Base-by-base conservation (phyloP, 2,888 invertebrate species). In the Thumatha senex region DNA sequence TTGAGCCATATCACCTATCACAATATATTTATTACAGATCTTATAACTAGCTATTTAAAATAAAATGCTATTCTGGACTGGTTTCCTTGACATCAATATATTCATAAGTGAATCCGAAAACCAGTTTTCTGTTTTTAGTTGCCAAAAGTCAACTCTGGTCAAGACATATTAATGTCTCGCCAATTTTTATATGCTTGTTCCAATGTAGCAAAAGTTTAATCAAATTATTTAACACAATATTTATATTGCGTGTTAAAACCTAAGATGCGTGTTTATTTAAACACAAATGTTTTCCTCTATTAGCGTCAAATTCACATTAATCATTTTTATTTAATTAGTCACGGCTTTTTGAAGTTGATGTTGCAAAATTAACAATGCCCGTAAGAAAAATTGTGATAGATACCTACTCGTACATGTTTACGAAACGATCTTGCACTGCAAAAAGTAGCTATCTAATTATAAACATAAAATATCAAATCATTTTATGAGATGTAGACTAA, bases 161-260 rank as follows among this genome's bases (percentile, higher is more conserved):
- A 35, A 24, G 24, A 15, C 15, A 35, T 44, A 12, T 14, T 7
- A 35, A 35, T 29, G 11, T 35, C 13, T 11, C 24, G 29, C 40
- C 30, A 11, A 18, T 35, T 35, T 24, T 10, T n/a, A 43, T 44
- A 35, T 24, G 24, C 24, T 13, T 24, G 7, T 12, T 7, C 13
- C 8, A 10, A 13, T 24, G 2, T 24, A 24, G 18, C 18, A 24
- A 24, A 24, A 24, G 18, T 24, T 5, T 24, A 4, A 24, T 24
- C 5, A 5, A 48, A 50, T 63, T 51, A 63, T 54, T 34, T 52
- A 62, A 65, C 36, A 60, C 56, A 48, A 40, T 38, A 29, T 49
- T 43, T 39, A 49, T 50, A 44, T 64, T 54, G 63, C 64, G 63
- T 64, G 64, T 43, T 53, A 38, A 5, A 12, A 31, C 30, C 42